These are phyloP conservation scores for Trissonchulus sp. DNA, from an alignment of 2,888 invertebrate genomes.

Conservation along the genomic window DNA sequence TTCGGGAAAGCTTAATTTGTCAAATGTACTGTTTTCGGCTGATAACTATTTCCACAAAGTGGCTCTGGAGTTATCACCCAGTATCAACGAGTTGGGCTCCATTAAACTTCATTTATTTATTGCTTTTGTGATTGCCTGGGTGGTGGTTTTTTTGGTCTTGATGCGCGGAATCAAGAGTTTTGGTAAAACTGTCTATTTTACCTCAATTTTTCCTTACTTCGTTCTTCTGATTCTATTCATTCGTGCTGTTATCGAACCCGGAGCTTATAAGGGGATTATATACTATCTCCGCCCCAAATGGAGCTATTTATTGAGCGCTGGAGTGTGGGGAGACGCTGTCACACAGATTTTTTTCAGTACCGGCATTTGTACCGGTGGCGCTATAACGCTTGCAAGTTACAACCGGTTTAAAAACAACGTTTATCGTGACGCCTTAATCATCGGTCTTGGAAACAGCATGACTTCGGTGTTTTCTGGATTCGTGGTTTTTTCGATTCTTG, in stretches of 20 bases:
- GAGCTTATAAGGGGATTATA: constrained; percentile 43
- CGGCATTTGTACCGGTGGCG: constrained; percentile 33
- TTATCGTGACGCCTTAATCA: constrained; percentile 33
- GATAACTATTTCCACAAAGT: constrained; percentile 34
- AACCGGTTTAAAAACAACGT: constrained; percentile 34
- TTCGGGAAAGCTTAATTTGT: neutral
- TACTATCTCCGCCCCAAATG: constrained; percentile 47
- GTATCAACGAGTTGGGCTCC: constrained; percentile 27
- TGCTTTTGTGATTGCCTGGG: constrained; percentile 30
- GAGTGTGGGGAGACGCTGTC: constrained; percentile 47
- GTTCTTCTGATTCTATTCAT: constrained; percentile 30
- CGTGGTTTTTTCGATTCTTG: constrained; percentile 36
- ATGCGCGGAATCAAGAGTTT: constrained; percentile 33
- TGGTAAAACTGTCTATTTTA: constrained; percentile 36
- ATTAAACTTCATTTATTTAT: constrained; percentile 29
- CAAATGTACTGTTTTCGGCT: constrained; percentile 28
- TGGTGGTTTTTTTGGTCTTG: constrained; percentile 34
- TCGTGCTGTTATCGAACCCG: constrained; percentile 41
- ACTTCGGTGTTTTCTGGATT: constrained; percentile 35
- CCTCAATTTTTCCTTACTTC: constrained; percentile 34
- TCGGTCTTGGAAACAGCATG: constrained; percentile 32
- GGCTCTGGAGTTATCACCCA: constrained; percentile 22
- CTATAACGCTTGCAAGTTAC: constrained; percentile 35
- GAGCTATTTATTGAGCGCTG: constrained; percentile 37
- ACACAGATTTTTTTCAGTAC: constrained; percentile 39